Evolutionary conservation across 2,113 vertebrate species (phyloP).

Genomic region (Cyphomyrus plagiostoma): DNA sequence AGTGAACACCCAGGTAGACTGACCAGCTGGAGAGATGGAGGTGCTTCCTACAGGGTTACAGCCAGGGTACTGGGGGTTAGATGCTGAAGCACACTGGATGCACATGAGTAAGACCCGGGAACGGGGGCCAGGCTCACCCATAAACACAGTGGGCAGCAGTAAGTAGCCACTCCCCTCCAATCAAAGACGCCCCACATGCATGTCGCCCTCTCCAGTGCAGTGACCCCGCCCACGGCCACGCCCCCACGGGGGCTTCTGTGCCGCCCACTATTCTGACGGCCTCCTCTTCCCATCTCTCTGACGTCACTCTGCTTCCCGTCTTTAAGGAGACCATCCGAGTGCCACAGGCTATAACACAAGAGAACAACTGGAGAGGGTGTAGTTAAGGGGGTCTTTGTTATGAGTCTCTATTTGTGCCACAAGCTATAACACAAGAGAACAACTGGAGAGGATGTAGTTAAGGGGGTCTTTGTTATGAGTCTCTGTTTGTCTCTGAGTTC

Average conservation of each 20-base stretch:
- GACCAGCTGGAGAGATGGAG: constrained; percentile 63
- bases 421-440: constrained; percentile 58
- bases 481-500: background rate
- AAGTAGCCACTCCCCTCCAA: constrained; percentile 76
- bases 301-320: background rate
- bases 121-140: constrained; percentile 60
- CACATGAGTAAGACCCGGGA: background rate
- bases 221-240: constrained; percentile 85
- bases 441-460: background rate
- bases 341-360: constrained; percentile 72
- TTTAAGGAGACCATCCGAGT: constrained; percentile 29
- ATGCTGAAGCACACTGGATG: background rate
- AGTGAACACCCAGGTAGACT: constrained; percentile 68
- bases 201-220: constrained; percentile 56
- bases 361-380: background rate
- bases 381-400: background rate
- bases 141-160: constrained; percentile 87
- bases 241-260: constrained; percentile 57
- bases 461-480: background rate
- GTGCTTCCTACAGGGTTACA: constrained; percentile 65
- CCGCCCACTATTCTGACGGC: constrained; percentile 69
- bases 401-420: constrained; percentile 54
- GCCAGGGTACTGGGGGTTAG: background rate
- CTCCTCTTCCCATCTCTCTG: constrained; percentile 5
- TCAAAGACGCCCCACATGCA: constrained; percentile 72